Evolutionary conservation across 2,888 invertebrate genomes (phyloP).

Genomic region (Caenorhabditis wallacei): DNA sequence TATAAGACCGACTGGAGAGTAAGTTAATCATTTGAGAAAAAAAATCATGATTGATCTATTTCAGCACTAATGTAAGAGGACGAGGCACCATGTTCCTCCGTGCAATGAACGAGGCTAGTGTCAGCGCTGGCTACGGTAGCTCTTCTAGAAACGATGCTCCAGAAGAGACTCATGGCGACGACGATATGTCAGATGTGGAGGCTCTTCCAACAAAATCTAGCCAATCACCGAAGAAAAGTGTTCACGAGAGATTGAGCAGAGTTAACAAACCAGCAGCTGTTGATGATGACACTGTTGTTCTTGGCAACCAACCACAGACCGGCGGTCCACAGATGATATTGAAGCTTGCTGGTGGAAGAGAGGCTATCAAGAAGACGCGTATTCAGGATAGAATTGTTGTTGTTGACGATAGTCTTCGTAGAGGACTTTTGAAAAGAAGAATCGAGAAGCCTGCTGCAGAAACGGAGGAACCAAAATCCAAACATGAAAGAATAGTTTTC

Average conservation of each 20-base stretch:
- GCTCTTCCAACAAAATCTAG: constrained; percentile 51
- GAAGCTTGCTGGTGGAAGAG: constrained; percentile 60
- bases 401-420: constrained; percentile 36
- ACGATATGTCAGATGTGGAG: constrained; percentile 63
- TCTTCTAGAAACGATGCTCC: constrained; percentile 2
- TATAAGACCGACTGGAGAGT: constrained; percentile 63
- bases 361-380: constrained; percentile 55
- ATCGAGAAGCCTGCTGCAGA: neutral
- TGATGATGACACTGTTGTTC: constrained; percentile 52
- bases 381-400: constrained; percentile 62
- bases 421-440: constrained; percentile 46
- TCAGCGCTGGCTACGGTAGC: constrained; percentile 63
- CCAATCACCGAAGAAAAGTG: constrained; percentile 37
- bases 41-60: constrained; percentile 3
- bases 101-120: constrained; percentile 72
- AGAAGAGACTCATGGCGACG: constrained; percentile 16
- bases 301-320: constrained; percentile 26
- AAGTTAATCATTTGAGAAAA: constrained; percentile 39
- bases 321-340: constrained; percentile 62
- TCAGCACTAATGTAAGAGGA: constrained; percentile 61
- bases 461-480: constrained; percentile 45
- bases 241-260: constrained; percentile 47
- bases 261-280: neutral
- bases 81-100: constrained; percentile 69
- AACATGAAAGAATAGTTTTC: constrained; percentile 61